These are phyloP conservation scores for Gymnothorax reevesii DNA, from an alignment of 2,797 vertebrate species.

Conservation along the genomic window DNA sequence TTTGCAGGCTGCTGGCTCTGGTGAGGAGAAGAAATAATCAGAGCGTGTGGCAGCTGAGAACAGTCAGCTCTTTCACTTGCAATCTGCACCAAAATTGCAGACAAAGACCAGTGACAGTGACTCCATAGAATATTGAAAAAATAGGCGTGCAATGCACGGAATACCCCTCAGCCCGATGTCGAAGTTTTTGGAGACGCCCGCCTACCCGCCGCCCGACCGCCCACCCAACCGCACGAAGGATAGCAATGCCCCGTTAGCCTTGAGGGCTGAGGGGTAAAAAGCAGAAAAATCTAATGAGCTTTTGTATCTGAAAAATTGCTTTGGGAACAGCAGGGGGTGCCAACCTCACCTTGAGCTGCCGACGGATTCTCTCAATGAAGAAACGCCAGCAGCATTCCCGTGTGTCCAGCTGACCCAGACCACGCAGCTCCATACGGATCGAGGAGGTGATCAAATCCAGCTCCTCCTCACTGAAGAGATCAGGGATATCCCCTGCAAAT, in stretches of 20 bases:
- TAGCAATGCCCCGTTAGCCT: too few species aligned
- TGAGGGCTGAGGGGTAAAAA: too few species aligned
- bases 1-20: background rate
- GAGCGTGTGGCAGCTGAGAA: background rate
- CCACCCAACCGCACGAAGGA: too few species aligned
- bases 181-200: too few species aligned
- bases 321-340: background rate
- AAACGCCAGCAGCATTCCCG: conserved; percentile 77
- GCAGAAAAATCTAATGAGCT: background rate
- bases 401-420: conserved; percentile 67
- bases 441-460: conserved; percentile 71
- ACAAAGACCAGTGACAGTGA: too few species aligned
- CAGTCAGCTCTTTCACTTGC: too few species aligned
- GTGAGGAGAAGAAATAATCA: background rate
- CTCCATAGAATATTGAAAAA: background rate
- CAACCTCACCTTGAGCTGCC: conserved; percentile 62
- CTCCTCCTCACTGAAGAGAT: conserved; percentile 76
- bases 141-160: background rate
- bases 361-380: conserved; percentile 73
- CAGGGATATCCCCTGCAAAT: conserved; percentile 68
- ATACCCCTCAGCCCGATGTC: too few species aligned
- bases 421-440: conserved; percentile 72
- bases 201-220: too few species aligned
- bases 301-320: background rate
- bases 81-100: too few species aligned